Conservation (phyloP, 2,888 invertebrate species). For the Xestia rhomboidea region DNA sequence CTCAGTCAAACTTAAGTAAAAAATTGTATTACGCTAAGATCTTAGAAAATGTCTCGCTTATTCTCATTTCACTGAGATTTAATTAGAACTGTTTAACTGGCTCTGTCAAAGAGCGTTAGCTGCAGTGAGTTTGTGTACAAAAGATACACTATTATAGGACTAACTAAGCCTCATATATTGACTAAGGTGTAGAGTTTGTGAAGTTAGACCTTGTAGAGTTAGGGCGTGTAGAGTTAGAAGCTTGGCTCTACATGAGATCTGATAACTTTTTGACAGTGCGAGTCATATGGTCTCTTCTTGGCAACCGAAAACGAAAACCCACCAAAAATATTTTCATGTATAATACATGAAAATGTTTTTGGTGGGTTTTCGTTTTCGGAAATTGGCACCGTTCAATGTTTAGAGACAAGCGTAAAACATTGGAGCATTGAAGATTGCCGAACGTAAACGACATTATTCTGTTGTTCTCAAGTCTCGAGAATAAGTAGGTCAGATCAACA, state of each 20-base stretch:
- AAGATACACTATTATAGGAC: background rate
- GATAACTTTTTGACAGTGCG: too few relatives aligned
- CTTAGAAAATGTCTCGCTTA: constrained; percentile 1
- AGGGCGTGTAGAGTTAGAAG: too few relatives aligned
- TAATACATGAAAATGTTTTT: too few relatives aligned
- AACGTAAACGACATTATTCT: background rate
- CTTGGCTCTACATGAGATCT: too few relatives aligned
- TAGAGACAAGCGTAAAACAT: background rate
- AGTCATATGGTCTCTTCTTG: too few relatives aligned
- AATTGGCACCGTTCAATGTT: background rate
- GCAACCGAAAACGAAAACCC: too few relatives aligned
- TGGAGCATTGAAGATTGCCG: background rate
- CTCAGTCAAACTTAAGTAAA: constrained; percentile 12
- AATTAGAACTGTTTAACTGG: constrained; percentile 48
- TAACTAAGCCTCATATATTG: too few relatives aligned
- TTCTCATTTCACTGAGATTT: constrained; percentile 14
- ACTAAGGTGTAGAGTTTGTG: too few relatives aligned
- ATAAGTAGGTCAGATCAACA: background rate
- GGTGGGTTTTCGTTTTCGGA: background rate
- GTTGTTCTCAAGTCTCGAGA: too few relatives aligned
- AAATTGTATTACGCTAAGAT: constrained; percentile 19
- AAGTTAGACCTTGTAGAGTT: too few relatives aligned
- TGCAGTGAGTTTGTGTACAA: background rate
- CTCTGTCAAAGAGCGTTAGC: constrained; percentile 32
- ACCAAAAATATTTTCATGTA: too few relatives aligned